Evolutionary conservation across 1,140 invertebrate genomes (phyloP), one percentile per base, ranked within the genome.

Genomic region (Colletes gigas): DNA sequence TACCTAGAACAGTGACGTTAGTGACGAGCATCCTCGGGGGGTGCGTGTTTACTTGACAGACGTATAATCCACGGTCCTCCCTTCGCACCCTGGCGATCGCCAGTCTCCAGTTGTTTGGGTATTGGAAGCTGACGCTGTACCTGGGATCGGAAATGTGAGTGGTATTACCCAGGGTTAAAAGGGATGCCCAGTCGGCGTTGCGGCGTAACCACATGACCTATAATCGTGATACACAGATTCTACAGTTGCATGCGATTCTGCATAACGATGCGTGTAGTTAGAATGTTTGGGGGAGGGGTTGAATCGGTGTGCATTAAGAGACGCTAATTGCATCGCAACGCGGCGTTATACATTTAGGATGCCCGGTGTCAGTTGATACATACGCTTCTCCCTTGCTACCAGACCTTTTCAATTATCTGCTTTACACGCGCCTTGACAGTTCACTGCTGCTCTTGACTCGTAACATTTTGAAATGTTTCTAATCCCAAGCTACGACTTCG

Each of bases 41-140:
- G 93, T 97, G 96, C 60, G 97, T 97, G 50, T 96, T 96, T 88
- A 97, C 96, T 95, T 97, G 97, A 91, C 97, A 97, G 93, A 97
- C 96, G 90, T 97, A 97, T 2, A 96, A 93, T 17, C 96, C 97
- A 66, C 95, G 95, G 85, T 97, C 97, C 73, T 95, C 94, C 70
- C 94, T 94, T 72, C 95, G 96, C 30, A 96, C 96, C 66, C 95
- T 96, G 81, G 96, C 95, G 63, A 97, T 97, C 85, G 96, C 95
- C 47, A 97, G 92, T 70, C 96, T 95, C 96, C 96, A 97, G 92
- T 97, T 97, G 92, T 97, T 97, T 8, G 97, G 96, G 90, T 98
- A 94, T 71, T 91, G 92, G 62, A 92, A 93, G 62, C 85, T 88
- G 52, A 93, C 78, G 67, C 88, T 91, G 83, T 94, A 94, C 60